Conservation (phyloP, 2,888 invertebrate species). For the Diadegma fenestrale region DNA sequence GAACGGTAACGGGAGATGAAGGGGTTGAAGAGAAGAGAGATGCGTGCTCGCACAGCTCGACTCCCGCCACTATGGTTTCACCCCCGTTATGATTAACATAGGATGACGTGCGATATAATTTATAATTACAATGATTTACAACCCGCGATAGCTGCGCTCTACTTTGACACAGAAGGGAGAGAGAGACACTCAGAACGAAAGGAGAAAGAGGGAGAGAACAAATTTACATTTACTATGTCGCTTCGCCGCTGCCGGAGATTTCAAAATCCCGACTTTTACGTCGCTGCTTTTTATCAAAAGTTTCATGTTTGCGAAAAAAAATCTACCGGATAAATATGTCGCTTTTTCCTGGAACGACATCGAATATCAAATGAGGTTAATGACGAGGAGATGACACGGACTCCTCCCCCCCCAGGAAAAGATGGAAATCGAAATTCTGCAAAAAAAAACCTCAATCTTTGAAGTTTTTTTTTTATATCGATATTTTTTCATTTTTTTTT, state of each 20-base stretch:
- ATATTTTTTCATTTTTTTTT: too few species aligned
- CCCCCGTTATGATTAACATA: conserved; percentile 76
- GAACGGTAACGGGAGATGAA: conserved; percentile 12
- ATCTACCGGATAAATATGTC: conserved; percentile 73
- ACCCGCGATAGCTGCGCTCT: conserved; percentile 68
- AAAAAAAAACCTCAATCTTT: background rate
- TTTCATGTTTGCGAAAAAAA: conserved; percentile 58
- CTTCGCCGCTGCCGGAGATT: conserved; percentile 11
- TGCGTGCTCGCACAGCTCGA: conserved; percentile 50
- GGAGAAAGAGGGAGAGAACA: conserved; percentile 1
- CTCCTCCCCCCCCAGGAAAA: background rate
- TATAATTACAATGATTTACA: conserved; percentile 78
- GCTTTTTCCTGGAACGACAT: background rate
- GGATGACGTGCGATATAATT: conserved; percentile 76
- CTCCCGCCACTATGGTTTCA: conserved; percentile 51
- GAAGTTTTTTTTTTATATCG: too few species aligned
- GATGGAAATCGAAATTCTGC: background rate
- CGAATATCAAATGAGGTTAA: background rate
- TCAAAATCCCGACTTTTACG: conserved; percentile 13
- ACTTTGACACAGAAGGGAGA: conserved; percentile 15
- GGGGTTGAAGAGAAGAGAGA: conserved; percentile 32
- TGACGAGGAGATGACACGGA: background rate
- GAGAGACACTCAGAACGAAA: background rate
- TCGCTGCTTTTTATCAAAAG: conserved; percentile 38
- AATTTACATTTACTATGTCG: conserved; percentile 3